phyloP scores from a whole-genome alignment of 2,113 vertebrate genomes.

The Alligator mississippiensis region DNA sequence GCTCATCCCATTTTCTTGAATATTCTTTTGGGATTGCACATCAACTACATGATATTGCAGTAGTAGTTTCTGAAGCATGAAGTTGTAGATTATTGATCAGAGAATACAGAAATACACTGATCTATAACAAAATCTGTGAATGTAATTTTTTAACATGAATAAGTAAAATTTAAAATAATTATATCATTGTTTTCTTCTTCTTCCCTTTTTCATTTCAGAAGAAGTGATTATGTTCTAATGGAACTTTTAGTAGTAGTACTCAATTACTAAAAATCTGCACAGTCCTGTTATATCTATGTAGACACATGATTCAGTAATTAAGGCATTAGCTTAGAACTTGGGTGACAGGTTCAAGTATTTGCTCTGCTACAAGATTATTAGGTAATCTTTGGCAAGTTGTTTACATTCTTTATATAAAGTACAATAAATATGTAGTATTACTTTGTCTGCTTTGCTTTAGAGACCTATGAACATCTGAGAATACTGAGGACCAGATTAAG shows the following conservation, averaged over 20 bases:
- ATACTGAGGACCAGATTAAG: too few species aligned
- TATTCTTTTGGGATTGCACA: fast-evolving
- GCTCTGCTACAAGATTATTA: too few species aligned
- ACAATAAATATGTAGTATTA: too few species aligned
- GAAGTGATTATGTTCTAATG: not conserved
- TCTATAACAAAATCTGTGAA: not conserved
- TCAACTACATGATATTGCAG: fast-evolving
- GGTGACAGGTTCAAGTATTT: too few species aligned
- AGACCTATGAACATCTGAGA: too few species aligned
- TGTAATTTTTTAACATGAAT: not conserved
- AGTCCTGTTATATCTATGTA: too few species aligned
- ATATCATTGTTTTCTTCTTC: not conserved
- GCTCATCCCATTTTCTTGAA: not conserved
- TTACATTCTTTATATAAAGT: too few species aligned
- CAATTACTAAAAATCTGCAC: too few species aligned
- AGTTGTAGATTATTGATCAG: not conserved
- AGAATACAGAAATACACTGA: not conserved
- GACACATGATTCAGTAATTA: too few species aligned
- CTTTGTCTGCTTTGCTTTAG: too few species aligned
- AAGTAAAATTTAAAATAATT: not conserved
- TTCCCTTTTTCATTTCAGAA: fast-evolving
- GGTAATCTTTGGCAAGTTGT: too few species aligned
- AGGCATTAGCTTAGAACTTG: too few species aligned
- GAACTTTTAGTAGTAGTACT: not conserved
- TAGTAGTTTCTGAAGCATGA: fast-evolving